These are phyloP conservation scores for Tetrao urogallus DNA, from an alignment of 2,113 vertebrate genomes.

Conservation along the genomic window DNA sequence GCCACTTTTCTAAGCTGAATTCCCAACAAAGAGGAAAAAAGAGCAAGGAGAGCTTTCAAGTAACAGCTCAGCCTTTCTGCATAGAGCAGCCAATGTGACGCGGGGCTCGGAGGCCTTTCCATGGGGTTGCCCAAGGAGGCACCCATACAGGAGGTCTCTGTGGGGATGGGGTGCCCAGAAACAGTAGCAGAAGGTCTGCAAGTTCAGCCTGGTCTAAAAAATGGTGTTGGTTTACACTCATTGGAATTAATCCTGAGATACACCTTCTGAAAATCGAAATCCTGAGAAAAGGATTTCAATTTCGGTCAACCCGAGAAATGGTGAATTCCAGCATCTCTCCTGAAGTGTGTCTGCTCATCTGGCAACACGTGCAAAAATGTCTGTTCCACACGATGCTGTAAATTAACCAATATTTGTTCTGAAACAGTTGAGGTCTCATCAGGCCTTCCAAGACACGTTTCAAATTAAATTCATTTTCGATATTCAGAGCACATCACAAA, in stretches of 20 bases:
- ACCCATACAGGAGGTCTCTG: not conserved
- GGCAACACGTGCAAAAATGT: not conserved
- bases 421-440: not conserved
- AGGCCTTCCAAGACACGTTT: not conserved
- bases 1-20: not conserved
- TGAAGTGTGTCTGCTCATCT: not conserved
- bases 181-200: not conserved
- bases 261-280: no score
- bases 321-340: not conserved
- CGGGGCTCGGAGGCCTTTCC: no score
- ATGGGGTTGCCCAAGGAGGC: no score
- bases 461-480: not conserved
- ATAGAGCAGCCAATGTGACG: not conserved
- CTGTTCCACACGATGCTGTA: not conserved
- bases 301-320: not conserved
- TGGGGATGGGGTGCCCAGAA: not conserved
- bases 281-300: not conserved
- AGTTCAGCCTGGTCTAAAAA: not conserved
- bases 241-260: not conserved
- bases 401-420: not conserved
- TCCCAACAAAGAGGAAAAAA: not conserved
- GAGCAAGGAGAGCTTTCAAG: not conserved
- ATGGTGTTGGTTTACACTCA: not conserved
- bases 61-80: not conserved
- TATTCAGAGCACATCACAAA: not conserved